Conservation (phyloP, 2,113 vertebrate genomes). For the Otus sunia region DNA sequence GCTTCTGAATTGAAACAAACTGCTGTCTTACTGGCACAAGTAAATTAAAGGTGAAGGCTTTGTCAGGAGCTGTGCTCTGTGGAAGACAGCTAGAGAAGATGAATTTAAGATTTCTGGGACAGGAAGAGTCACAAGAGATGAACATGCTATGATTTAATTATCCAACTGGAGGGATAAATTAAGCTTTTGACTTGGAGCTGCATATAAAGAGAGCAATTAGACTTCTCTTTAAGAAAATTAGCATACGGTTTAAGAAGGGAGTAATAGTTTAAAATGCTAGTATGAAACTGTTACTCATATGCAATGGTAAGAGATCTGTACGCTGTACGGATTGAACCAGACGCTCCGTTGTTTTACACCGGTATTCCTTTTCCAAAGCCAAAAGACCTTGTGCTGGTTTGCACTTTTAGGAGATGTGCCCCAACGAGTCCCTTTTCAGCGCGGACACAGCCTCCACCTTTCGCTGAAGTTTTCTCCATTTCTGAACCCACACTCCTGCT, state of each 20-base stretch:
- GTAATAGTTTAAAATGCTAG: background rate
- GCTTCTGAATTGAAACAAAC: background rate
- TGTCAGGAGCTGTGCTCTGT: constrained; percentile 24
- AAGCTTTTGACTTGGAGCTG: constrained; percentile 42
- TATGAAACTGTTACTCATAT: background rate
- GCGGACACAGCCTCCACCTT: background rate
- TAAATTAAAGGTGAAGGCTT: constrained; percentile 33
- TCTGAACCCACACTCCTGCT: background rate
- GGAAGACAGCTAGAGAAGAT: constrained; percentile 13
- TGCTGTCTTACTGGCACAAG: background rate
- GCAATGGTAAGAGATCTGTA: background rate
- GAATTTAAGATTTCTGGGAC: constrained; percentile 25
- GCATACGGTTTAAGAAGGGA: constrained; percentile 5
- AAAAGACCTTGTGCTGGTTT: background rate
- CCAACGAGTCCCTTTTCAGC: background rate
- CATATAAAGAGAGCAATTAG: constrained; percentile 36
- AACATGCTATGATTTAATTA: constrained; percentile 26
- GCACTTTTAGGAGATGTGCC: background rate
- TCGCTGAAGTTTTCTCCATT: background rate
- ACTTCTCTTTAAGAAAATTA: constrained; percentile 43
- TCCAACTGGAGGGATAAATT: constrained; percentile 26
- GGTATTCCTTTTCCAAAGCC: background rate
- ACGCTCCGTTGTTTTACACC: background rate
- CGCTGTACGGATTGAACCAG: background rate
- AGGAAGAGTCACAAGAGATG: constrained; percentile 13